A percentile compares a stretch with the other conserved stretches of the same genome.
Conservation (phyloP, 2,888 invertebrate genomes). For the Cremastinae sp. region DNA sequence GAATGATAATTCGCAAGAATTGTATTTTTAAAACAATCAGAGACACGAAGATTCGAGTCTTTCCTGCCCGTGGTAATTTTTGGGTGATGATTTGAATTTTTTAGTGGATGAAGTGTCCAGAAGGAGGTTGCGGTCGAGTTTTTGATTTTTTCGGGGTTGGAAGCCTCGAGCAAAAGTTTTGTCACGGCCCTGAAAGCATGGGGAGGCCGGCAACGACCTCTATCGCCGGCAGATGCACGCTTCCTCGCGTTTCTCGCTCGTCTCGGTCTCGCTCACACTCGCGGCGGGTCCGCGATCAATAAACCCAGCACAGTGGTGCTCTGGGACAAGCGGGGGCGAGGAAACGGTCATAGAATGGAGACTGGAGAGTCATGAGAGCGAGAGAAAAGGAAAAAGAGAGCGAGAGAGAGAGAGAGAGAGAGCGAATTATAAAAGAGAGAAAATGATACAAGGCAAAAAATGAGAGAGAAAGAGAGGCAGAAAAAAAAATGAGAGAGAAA, state of each 20-base stretch:
- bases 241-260: constrained; percentile 32
- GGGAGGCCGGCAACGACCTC: constrained; percentile 50
- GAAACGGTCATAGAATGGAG: constrained; percentile 46
- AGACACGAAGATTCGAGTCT: too few relatives aligned
- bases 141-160: background rate
- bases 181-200: constrained; percentile 56
- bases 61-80: too few relatives aligned
- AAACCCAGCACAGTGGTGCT: constrained; percentile 67
- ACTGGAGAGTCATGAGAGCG: constrained; percentile 50
- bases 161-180: constrained; percentile 37
- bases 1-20: too few relatives aligned
- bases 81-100: too few relatives aligned
- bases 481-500: background rate
- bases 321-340: constrained; percentile 55
- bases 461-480: constrained; percentile 9
- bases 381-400: background rate
- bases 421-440: constrained; percentile 7
- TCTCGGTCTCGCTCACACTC: constrained; percentile 17
- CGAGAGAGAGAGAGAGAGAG: constrained; percentile 2
- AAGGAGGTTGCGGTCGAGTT: too few relatives aligned
- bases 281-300: constrained; percentile 71
- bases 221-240: constrained; percentile 64
- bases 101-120: too few relatives aligned
- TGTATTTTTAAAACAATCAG: too few relatives aligned
- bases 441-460: background rate